A percentile compares a stretch with the other conserved stretches of the same genome.
These are phyloP conservation scores for Hydrolagus colliei DNA, from an alignment of 2,797 vertebrate species.

Conservation along the genomic window DNA sequence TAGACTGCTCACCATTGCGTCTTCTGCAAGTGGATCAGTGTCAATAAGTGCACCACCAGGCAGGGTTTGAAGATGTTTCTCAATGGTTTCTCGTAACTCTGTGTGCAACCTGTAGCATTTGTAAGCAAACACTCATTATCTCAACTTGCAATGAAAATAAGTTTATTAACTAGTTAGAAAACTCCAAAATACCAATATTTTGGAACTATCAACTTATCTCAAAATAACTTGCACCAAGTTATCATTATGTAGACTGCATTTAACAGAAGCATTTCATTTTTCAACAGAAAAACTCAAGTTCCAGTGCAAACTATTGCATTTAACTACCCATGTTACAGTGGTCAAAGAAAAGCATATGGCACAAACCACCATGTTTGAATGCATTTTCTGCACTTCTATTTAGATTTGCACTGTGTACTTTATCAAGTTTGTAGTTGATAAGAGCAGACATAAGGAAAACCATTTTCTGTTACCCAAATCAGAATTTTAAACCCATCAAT, in stretches of 20 bases:
- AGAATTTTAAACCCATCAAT: too few relatives aligned
- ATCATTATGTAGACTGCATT: neutral
- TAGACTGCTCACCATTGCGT: conserved; percentile 64
- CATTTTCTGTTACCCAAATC: too few relatives aligned
- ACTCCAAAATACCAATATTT: neutral
- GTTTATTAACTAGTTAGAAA: neutral
- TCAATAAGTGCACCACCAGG: conserved; percentile 47
- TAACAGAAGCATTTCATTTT: neutral
- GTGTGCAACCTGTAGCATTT: conserved; percentile 63
- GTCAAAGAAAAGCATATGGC: too few relatives aligned
- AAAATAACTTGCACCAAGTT: neutral
- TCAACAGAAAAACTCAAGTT: neutral
- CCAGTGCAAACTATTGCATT: neutral
- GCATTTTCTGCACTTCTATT: too few relatives aligned
- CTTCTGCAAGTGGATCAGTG: conserved; percentile 53
- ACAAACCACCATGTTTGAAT: too few relatives aligned
- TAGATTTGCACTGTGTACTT: too few relatives aligned
- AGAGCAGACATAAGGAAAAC: too few relatives aligned
- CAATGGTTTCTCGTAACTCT: conserved; percentile 70
- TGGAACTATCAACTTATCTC: neutral
- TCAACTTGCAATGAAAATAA: too few relatives aligned
- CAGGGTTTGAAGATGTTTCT: conserved; percentile 68
- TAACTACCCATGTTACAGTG: neutral
- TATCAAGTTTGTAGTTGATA: too few relatives aligned
- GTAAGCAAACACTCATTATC: too few relatives aligned